phyloP scores from a whole-genome alignment of 2,113 vertebrate species.

The Pteronura brasiliensis region DNA sequence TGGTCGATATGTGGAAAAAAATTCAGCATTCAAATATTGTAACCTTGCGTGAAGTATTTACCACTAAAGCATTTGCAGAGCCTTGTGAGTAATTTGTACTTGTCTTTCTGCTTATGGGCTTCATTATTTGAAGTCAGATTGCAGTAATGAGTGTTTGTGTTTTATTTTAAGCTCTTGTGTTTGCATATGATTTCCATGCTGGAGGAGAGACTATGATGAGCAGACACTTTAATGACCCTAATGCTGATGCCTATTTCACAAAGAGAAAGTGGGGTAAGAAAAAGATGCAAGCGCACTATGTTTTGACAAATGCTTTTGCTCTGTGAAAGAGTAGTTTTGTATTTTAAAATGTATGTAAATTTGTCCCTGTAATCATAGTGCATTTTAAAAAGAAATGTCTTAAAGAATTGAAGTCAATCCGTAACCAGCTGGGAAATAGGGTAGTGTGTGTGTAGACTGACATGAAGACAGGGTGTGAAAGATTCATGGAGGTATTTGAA shows the following conservation, averaged over 20 bases:
- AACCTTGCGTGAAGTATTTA: slow-evolving; percentile 97
- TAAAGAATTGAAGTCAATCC: neutral
- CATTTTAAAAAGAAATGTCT: neutral
- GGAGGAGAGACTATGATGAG: slow-evolving; percentile 99
- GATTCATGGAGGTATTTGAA: neutral
- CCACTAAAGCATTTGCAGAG: slow-evolving; percentile 98
- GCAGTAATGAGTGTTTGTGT: slow-evolving; percentile 69
- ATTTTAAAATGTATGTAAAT: neutral
- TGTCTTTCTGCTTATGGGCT: neutral
- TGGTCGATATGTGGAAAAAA: slow-evolving; percentile 99
- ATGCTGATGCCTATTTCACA: slow-evolving; percentile 96
- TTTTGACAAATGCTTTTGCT: slow-evolving; percentile 19
- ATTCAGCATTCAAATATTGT: slow-evolving; percentile 98
- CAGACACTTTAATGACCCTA: slow-evolving; percentile 97
- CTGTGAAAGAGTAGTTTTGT: neutral
- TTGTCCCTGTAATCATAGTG: neutral
- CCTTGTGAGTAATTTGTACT: slow-evolving; percentile 88
- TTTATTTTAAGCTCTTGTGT: slow-evolving; percentile 92
- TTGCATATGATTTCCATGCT: slow-evolving; percentile 99
- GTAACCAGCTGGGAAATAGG: neutral
- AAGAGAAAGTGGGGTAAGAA: slow-evolving; percentile 99
- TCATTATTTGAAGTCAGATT: neutral
- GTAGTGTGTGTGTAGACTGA: neutral
- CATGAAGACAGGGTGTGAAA: neutral
- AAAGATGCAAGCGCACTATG: neutral